Base-by-base conservation (phyloP, 2,797 vertebrate genomes). In the Aulostomus chinensis region DNA sequence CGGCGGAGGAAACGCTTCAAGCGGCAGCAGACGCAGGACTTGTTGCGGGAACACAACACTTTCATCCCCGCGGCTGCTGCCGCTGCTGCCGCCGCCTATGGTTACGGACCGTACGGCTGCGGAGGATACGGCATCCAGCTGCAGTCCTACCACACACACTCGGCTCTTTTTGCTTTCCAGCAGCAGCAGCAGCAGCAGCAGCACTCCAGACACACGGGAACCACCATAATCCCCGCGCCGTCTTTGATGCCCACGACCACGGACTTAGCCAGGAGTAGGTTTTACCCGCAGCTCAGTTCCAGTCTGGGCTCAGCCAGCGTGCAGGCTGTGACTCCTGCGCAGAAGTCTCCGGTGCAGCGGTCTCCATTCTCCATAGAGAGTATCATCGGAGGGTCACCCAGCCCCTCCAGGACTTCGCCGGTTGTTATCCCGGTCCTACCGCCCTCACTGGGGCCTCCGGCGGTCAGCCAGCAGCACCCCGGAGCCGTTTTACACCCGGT, bases 281-380 rank as follows among this genome's bases (percentile, higher is more conserved):
- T 96, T 87, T 96, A 92, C 58, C 90, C 92, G 4, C 90, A 90
- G 59, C 80, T 94, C 45, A 84, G 90, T 77, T 89, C 93, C 31
- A 81, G 82, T 3, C 73, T 93, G 65, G 68, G 64, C 16, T 70
- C 87, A 10, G 78, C 88, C 50, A 76, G 90, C 21, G 60, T 85
- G 35, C 92, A 92, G 54, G 81, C 89, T 58, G 83, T 84, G 1
- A 52, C 75, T 17, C 68, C 76, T 25, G 54, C 31, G 32, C 85
- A 77, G 21, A 92, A 93, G 66, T 81, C 86, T 2, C 83, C 88
- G n/a, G 85, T 56, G 59, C 90, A 91, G 58, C 73, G 90, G 6
- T 94, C 95, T 1, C 92, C 96, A 13, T 97, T 97, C 88, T 97
- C 95, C 85, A 98, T 98, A 80, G 96, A 97, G 78, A 97, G 94